Conservation (phyloP, 2,113 vertebrate genomes). For the Pongo pygmaeus region DNA sequence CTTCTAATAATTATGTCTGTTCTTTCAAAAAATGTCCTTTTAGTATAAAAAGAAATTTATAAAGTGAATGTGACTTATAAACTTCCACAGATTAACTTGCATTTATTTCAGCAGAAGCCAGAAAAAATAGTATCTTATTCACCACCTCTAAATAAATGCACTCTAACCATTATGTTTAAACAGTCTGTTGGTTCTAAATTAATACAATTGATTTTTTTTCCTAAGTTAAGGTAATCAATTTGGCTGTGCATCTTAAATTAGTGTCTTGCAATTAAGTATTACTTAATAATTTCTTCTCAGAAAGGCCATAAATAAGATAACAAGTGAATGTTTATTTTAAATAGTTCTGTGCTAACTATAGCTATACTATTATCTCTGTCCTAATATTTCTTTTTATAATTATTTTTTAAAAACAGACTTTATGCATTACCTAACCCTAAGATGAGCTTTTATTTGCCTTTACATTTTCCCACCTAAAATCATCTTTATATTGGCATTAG, state of each 20-base stretch:
- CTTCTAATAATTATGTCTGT: not conserved
- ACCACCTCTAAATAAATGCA: not conserved
- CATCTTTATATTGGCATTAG: slow-evolving; percentile 60
- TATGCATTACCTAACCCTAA: not conserved
- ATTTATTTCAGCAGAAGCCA: not conserved
- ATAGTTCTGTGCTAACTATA: not conserved
- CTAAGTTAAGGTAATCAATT: slow-evolving; percentile 54
- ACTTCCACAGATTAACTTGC: not conserved
- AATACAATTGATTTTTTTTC: not conserved
- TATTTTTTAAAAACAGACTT: not conserved
- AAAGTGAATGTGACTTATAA: not conserved
- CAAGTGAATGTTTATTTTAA: not conserved
- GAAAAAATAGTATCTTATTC: not conserved
- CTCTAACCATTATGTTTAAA: not conserved
- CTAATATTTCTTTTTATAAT: not conserved
- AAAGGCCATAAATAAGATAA: not conserved
- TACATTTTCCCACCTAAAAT: slow-evolving; percentile 7
- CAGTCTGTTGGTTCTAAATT: not conserved
- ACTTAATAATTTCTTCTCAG: slow-evolving; percentile 5
- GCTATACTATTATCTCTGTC: not conserved
- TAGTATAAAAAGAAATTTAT: not conserved
- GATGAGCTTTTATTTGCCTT: slow-evolving; percentile 33
- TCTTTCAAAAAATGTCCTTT: not conserved
- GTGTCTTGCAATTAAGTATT: not conserved
- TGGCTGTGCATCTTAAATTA: not conserved